Conservation (phyloP, 2,113 vertebrate genomes). For the Leptobrachium leishanense region DNA sequence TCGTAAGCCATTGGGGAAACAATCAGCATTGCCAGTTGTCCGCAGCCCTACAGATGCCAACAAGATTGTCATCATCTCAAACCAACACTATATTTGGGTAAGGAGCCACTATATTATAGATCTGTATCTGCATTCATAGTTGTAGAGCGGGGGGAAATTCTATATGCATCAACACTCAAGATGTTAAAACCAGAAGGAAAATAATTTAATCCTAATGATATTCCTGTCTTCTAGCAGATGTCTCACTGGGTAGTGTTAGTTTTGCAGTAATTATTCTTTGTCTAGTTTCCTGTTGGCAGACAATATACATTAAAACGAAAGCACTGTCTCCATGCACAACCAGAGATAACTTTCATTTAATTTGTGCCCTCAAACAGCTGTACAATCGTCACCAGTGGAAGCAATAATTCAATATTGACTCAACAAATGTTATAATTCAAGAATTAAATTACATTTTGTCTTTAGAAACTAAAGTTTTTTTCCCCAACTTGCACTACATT, state of each 20-base stretch:
- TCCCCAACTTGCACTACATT: too few species aligned
- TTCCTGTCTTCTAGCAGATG: background rate
- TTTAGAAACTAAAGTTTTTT: background rate
- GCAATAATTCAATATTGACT: slow-evolving; percentile 25
- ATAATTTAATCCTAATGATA: slow-evolving; percentile 7
- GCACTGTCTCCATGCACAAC: slow-evolving; percentile 26
- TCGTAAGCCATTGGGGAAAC: background rate
- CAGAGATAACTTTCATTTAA: slow-evolving; percentile 43
- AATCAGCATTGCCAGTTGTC: background rate
- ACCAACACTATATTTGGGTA: slow-evolving; percentile 6
- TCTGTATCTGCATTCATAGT: background rate
- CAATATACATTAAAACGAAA: slow-evolving; percentile 32
- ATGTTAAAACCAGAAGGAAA: background rate
- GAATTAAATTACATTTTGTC: background rate
- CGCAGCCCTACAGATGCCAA: background rate
- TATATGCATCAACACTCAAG: slow-evolving; percentile 3
- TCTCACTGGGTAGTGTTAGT: slow-evolving; percentile 30
- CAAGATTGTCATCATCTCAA: slow-evolving; percentile 11
- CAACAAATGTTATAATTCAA: slow-evolving; percentile 20
- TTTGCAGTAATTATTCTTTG: slow-evolving; percentile 29
- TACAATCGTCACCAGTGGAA: slow-evolving; percentile 26
- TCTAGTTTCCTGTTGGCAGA: slow-evolving; percentile 36
- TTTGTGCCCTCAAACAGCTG: slow-evolving; percentile 41
- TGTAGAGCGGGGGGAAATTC: background rate
- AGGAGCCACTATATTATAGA: slow-evolving; percentile 8